These are phyloP conservation scores for Peromyscus melanophrys DNA, from an alignment of 2,797 vertebrate species.

Conservation along the genomic window DNA sequence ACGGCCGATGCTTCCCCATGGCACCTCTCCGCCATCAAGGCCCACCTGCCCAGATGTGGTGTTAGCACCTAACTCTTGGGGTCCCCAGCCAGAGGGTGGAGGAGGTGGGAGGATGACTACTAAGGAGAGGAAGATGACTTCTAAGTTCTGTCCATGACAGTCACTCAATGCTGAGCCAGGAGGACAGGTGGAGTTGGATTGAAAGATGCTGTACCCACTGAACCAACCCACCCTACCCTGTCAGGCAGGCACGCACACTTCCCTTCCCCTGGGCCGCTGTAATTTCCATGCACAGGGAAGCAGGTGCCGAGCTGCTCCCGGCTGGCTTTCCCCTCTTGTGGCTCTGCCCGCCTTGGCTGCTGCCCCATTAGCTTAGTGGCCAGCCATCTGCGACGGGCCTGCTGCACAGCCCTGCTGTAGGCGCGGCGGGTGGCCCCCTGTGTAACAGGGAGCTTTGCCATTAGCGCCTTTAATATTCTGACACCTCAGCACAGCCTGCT, in stretches of 20 bases:
- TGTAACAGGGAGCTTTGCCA: conserved; percentile 95
- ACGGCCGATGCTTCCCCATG: background rate
- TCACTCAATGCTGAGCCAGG: background rate
- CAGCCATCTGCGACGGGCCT: conserved; percentile 96
- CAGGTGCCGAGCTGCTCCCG: conserved; percentile 90
- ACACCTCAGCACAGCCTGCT: conserved; percentile 95
- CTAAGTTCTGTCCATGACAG: conserved; percentile 28
- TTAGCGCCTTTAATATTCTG: conserved; percentile 96
- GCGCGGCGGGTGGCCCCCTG: conserved; percentile 94
- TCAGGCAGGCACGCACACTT: conserved; percentile 80
- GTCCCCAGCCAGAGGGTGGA: background rate
- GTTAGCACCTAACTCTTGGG: background rate
- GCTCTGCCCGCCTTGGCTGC: conserved; percentile 91
- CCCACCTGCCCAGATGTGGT: background rate
- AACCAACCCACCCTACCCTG: conserved; percentile 64
- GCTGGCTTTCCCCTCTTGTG: conserved; percentile 90
- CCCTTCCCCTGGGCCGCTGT: conserved; percentile 84
- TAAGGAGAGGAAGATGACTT: background rate
- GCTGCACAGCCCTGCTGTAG: conserved; percentile 83
- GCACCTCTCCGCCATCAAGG: background rate
- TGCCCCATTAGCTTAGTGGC: conserved; percentile 99
- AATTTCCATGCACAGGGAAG: conserved; percentile 90
- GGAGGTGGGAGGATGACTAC: background rate
- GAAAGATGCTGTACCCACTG: conserved; percentile 59
- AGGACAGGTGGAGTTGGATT: background rate